Evolutionary conservation across 2,113 vertebrate species (phyloP).

Genomic region (Dromas ardeola): DNA sequence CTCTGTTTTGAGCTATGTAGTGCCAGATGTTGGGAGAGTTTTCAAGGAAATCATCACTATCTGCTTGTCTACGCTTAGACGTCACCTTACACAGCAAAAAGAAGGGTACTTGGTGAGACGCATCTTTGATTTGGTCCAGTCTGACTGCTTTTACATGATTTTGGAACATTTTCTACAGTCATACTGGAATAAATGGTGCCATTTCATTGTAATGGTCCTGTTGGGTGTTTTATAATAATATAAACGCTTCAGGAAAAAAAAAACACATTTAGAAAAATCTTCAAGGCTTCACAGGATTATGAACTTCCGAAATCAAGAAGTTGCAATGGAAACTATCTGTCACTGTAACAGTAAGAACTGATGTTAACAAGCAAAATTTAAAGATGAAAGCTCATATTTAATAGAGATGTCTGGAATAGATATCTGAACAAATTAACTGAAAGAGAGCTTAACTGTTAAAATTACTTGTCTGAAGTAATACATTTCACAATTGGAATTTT

Average conservation of each 20-base stretch:
- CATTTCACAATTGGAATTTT: background rate
- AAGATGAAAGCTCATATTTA: background rate
- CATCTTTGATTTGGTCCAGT: background rate
- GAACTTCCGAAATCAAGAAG: background rate
- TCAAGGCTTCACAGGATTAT: background rate
- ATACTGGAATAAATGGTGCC: background rate
- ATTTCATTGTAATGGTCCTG: background rate
- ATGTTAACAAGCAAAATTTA: conserved; percentile 11
- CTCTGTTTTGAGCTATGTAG: background rate
- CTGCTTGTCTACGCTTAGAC: background rate
- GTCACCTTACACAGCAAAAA: background rate
- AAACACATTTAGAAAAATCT: background rate
- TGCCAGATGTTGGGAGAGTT: background rate
- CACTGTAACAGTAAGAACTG: background rate
- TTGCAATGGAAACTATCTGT: background rate
- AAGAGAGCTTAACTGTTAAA: conserved; percentile 15
- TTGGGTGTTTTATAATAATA: background rate
- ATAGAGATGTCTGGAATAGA: background rate
- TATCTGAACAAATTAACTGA: background rate
- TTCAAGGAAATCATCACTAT: background rate
- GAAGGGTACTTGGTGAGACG: background rate
- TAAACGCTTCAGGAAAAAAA: background rate
- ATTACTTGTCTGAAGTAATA: background rate
- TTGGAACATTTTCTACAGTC: background rate
- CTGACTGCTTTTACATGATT: background rate